Evolutionary conservation across 2,113 vertebrate genomes (phyloP).

Genomic region (Callipepla californica): DNA sequence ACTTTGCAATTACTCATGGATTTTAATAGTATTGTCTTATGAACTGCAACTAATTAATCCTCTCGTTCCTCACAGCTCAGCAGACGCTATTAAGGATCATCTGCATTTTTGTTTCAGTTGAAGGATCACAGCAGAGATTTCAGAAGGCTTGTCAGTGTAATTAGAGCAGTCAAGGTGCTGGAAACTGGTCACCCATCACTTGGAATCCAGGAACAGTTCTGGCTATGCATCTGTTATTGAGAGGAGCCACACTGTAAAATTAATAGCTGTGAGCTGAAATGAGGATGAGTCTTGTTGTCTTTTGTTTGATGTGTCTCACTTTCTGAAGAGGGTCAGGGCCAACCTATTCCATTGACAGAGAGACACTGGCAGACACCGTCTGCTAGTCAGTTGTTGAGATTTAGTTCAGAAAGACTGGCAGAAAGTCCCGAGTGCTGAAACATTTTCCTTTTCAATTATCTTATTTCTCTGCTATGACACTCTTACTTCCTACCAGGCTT

Average conservation of each 20-base stretch:
- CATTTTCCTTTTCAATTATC: slow-evolving; percentile 59
- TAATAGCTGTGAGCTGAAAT: slow-evolving; percentile 61
- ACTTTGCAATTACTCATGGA: slow-evolving; percentile 25
- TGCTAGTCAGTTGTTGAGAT: slow-evolving; percentile 51
- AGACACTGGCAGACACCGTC: slow-evolving; percentile 49
- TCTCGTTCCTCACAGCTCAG: slow-evolving; percentile 47
- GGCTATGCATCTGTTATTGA: slow-evolving; percentile 14
- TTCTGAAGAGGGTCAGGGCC: slow-evolving; percentile 56
- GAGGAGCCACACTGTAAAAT: slow-evolving; percentile 55
- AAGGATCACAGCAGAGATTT: slow-evolving; percentile 39
- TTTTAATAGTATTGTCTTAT: slow-evolving; percentile 68
- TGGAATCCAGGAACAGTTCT: slow-evolving; percentile 22
- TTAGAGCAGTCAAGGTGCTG: slow-evolving; percentile 59
- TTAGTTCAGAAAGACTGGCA: slow-evolving; percentile 56
- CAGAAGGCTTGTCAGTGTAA: slow-evolving; percentile 53
- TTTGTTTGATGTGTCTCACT: slow-evolving; percentile 62
- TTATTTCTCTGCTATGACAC: slow-evolving; percentile 28
- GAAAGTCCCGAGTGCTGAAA: not conserved
- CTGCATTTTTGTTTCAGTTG: slow-evolving; percentile 59
- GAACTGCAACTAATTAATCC: slow-evolving; percentile 73
- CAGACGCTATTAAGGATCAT: not conserved
- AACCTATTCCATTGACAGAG: slow-evolving; percentile 55
- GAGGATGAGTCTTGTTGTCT: slow-evolving; percentile 52
- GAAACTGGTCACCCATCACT: slow-evolving; percentile 49
- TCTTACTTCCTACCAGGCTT: slow-evolving; percentile 17